Percentiles rank a stretch among this genome's conserved stretches.
Evolutionary conservation across 2,888 invertebrate genomes (phyloP).

Genomic region (Acleris literana): DNA sequence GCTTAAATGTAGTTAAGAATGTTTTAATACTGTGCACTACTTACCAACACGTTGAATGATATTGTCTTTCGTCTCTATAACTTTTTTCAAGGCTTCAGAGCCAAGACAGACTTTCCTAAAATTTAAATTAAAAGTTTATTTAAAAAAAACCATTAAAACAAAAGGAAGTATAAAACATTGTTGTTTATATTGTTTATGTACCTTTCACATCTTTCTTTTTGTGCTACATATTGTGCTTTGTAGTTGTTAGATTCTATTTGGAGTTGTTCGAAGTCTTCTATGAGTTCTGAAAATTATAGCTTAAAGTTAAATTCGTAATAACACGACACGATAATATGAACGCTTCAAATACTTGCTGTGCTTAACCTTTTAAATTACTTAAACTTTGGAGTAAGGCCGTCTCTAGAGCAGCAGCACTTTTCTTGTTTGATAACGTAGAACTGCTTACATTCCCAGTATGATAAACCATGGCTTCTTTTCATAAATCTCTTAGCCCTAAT

Average conservation of each 20-base stretch:
- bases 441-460: conserved; percentile 37
- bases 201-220: conserved; percentile 60
- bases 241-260: conserved; percentile 53
- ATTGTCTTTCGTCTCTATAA: conserved; percentile 58
- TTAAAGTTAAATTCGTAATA: no score
- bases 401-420: conserved; percentile 58
- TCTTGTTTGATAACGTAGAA: conserved; percentile 46
- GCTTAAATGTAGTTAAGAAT: no score
- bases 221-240: conserved; percentile 51
- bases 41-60: conserved; percentile 66
- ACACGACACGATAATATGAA: background rate
- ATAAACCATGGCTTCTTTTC: conserved; percentile 37
- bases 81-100: conserved; percentile 57
- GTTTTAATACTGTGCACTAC: conserved; percentile 29
- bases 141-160: background rate
- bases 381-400: conserved; percentile 56
- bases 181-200: background rate
- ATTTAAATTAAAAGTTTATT: background rate
- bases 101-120: conserved; percentile 60
- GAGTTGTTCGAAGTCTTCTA: conserved; percentile 57
- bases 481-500: background rate
- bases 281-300: conserved; percentile 59
- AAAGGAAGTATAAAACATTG: background rate
- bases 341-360: background rate
- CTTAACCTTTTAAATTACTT: conserved; percentile 39